phyloP scores from a whole-genome alignment of 2,888 invertebrate species.

The Heliconius charithonia region DNA sequence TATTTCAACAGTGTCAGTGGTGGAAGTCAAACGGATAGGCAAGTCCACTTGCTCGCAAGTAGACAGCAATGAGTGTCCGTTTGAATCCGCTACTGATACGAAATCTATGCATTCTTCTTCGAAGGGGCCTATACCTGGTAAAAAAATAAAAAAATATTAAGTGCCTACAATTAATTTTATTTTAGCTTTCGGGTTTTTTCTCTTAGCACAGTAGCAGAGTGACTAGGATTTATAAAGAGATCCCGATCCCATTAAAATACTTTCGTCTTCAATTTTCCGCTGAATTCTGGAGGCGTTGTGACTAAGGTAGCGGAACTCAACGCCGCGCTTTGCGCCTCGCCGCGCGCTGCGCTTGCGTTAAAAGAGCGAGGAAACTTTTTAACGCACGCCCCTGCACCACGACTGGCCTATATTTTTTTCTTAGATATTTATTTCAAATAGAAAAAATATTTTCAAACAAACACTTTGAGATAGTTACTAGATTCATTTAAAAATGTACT shows the following conservation, averaged over 20 bases:
- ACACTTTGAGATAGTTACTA: too few relatives aligned
- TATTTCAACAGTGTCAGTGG: constrained; percentile 75
- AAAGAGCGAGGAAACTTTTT: too few relatives aligned
- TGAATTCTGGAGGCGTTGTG: too few relatives aligned
- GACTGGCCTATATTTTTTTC: neutral
- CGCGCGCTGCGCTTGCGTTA: too few relatives aligned
- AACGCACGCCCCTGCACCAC: neutral
- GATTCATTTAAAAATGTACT: too few relatives aligned
- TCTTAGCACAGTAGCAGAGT: neutral
- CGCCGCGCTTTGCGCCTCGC: too few relatives aligned
- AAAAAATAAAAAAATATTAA: constrained; percentile 30
- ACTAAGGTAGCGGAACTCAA: too few relatives aligned
- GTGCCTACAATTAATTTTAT: neutral
- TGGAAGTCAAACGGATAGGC: constrained; percentile 76
- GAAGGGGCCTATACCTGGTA: constrained; percentile 76
- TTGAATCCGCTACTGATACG: constrained; percentile 77
- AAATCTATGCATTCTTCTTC: constrained; percentile 80
- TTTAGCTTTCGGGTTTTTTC: neutral
- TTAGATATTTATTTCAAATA: neutral
- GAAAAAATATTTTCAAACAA: too few relatives aligned
- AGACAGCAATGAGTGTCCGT: constrained; percentile 75
- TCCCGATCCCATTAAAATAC: too few relatives aligned
- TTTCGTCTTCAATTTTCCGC: too few relatives aligned
- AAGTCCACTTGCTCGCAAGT: constrained; percentile 83
- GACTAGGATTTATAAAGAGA: too few relatives aligned